Base-by-base conservation (phyloP, 1,140 invertebrate genomes). In the Polypedilum pembai region DNA sequence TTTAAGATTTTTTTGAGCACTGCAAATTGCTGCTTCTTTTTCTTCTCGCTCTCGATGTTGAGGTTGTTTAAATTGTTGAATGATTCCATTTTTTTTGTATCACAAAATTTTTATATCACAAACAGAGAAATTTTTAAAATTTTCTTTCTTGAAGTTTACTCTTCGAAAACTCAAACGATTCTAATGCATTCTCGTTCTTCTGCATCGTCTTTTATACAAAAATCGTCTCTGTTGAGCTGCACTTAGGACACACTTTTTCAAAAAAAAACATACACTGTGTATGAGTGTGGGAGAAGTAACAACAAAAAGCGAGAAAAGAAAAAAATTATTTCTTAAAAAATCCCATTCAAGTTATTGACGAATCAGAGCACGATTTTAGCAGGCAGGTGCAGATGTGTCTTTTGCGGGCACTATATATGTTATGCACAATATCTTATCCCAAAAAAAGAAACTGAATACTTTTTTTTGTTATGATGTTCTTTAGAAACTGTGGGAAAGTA, bases 381-480 rank as follows among this genome's bases (percentile, higher is more conserved):
- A 18, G 65, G 65, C 65, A 69, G 65, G 65, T 69, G 65, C 65
- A 69, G 17, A 20, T 21, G 65, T 18, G 65, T 69, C 20, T 69
- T 69, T 69, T 69, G 17, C 65, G 17, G 65, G 65, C 20, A 20
- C 17, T 69, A 8, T 20, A 7, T 69, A 21, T 69, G 17, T 21
- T 69, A 7, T 69, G 65, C 65, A 69, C 65, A 69, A 69, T 69
- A 18, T 69, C 20, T 69, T 69, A 20, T 21, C 65, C 17, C 20
- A 69, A 69, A 69, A 69, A 69, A 69, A 69, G 65, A 69, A 69
- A 69, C 65, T 69, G 65, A 69, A 69, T 69, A 69, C 65, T 69
- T 69, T 69, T 69, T 69, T 69, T 18, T 69, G 65, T 69, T 69
- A 21, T 21, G 45, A 56, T 69, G 17, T 69, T 21, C 65, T 69